phyloP scores from a whole-genome alignment of 2,797 vertebrate genomes.

The Parotocinclus haroldoi region DNA sequence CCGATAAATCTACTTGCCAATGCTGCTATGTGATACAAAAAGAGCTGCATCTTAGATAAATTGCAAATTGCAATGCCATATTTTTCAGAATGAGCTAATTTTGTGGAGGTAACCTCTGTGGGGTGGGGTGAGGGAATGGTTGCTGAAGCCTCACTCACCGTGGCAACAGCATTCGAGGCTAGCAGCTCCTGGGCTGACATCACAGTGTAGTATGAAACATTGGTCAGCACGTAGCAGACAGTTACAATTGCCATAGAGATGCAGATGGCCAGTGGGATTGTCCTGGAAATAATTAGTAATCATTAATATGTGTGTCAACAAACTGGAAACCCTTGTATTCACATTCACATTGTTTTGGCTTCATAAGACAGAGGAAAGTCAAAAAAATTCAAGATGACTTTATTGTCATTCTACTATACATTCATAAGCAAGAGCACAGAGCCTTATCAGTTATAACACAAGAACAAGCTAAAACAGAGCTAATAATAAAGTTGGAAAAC shows the following conservation, averaged over 20 bases:
- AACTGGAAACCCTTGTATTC: no score
- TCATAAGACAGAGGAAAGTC: no score
- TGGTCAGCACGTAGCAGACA: slow-evolving; percentile 85
- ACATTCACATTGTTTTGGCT: no score
- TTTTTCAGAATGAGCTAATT: neutral
- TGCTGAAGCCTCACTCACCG: slow-evolving; percentile 73
- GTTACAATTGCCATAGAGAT: slow-evolving; percentile 93
- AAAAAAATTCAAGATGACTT: no score
- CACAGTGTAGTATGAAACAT: slow-evolving; percentile 92
- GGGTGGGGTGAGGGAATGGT: no score
- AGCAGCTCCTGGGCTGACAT: slow-evolving; percentile 86
- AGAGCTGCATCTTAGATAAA: neutral
- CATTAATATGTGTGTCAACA: no score
- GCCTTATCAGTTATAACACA: no score
- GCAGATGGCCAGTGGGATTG: slow-evolving; percentile 89
- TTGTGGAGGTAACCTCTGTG: neutral
- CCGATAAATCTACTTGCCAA: neutral
- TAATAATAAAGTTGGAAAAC: no score
- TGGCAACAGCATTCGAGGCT: slow-evolving; percentile 85
- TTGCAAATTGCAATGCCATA: neutral
- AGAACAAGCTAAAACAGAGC: no score
- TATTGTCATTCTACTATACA: no score
- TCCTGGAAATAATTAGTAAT: slow-evolving; percentile 67
- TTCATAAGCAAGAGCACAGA: no score
- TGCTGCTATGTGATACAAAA: neutral